Conservation (phyloP, 2,888 invertebrate species). For the Aphidoletes aphidimyza region DNA sequence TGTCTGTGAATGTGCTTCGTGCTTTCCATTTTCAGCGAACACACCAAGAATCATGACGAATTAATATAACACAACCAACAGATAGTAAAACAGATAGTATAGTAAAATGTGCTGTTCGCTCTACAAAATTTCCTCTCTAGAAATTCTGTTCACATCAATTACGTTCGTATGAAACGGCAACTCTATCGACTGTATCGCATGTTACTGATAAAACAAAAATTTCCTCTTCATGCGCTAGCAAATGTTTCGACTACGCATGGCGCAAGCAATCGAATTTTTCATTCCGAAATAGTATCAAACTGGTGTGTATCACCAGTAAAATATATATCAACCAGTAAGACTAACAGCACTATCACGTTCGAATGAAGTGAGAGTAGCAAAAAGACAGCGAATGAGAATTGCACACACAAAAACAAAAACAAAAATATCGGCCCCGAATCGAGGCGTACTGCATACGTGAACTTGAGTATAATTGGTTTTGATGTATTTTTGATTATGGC, state of each 20-base stretch:
- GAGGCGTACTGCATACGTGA: not conserved
- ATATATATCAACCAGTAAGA: not conserved
- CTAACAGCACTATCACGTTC: not conserved
- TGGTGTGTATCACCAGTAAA: no score
- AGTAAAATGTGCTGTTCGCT: no score
- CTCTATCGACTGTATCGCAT: not conserved
- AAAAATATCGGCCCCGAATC: not conserved
- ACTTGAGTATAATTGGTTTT: not conserved
- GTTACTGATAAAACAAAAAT: not conserved
- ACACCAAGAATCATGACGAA: not conserved
- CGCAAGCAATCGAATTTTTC: not conserved
- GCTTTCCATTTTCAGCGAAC: not conserved
- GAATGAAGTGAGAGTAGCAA: not conserved
- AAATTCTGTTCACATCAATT: no score
- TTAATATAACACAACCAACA: no score
- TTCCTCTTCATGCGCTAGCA: not conserved
- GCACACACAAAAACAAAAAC: not conserved
- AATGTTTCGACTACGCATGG: not conserved
- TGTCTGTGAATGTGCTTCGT: not conserved
- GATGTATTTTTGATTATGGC: conserved; percentile 30
- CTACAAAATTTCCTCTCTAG: not conserved
- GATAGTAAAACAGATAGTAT: no score
- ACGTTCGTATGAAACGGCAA: no score
- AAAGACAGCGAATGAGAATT: conserved; percentile 15
- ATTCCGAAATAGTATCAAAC: not conserved